A percentile compares a stretch with the other conserved stretches of the same genome.
phyloP scores from a whole-genome alignment of 2,888 invertebrate species.

The Lydus trimaculatus region DNA sequence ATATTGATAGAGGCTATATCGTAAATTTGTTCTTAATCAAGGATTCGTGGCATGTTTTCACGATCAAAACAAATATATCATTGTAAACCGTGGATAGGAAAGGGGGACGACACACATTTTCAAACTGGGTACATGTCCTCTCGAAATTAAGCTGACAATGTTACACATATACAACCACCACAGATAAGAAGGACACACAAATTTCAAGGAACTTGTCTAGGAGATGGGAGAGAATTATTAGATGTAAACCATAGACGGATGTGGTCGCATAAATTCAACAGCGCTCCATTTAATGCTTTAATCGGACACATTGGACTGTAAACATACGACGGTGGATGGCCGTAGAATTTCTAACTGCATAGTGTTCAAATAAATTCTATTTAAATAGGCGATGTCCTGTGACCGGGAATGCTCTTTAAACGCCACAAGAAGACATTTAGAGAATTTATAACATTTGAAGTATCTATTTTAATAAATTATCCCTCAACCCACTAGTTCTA shows the following conservation, averaged over 20 bases:
- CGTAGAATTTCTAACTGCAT: constrained; percentile 36
- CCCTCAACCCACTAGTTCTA: neutral
- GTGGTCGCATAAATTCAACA: constrained; percentile 48
- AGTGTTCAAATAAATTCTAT: constrained; percentile 37
- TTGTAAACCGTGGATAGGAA: constrained; percentile 18
- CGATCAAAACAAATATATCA: constrained; percentile 39
- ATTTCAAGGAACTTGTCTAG: constrained; percentile 37
- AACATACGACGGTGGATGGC: constrained; percentile 30
- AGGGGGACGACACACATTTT: neutral
- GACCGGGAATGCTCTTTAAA: constrained; percentile 21
- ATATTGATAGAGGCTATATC: neutral
- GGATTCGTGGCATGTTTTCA: constrained; percentile 33
- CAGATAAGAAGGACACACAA: constrained; percentile 35
- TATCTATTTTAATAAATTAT: constrained; percentile 13
- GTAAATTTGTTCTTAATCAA: constrained; percentile 40
- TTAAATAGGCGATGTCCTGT: constrained; percentile 26
- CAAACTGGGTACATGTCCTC: neutral
- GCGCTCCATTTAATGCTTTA: constrained; percentile 48
- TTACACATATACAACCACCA: constrained; percentile 17
- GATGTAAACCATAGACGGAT: constrained; percentile 44
- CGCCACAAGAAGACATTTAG: constrained; percentile 10
- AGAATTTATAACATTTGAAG: constrained; percentile 17
- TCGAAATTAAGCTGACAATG: neutral
- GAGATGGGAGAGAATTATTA: constrained; percentile 37
- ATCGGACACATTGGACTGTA: constrained; percentile 41